A percentile compares a stretch with the other conserved stretches of the same genome.
Conservation (phyloP, 53 echinoderm and acorn worm species). For the Temnopleurus reevesii region DNA sequence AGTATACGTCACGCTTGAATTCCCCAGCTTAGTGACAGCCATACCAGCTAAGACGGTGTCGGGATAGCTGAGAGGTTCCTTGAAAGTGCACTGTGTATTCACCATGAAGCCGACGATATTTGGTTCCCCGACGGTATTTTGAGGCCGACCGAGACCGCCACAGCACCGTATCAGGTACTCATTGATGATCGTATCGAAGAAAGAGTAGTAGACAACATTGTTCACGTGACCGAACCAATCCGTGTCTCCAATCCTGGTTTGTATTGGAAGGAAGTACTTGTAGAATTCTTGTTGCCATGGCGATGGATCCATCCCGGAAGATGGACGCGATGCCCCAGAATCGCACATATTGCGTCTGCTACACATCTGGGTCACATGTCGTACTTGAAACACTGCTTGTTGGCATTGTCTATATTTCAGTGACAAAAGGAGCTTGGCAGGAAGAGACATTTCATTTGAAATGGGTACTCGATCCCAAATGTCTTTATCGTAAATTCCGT, state of each 20-base stretch:
- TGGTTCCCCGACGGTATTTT: constrained; percentile 21
- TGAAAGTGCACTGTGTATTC: constrained; percentile 70
- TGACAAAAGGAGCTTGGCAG: too few species aligned
- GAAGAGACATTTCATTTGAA: too few species aligned
- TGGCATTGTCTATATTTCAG: too few species aligned
- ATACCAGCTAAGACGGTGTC: constrained; percentile 74
- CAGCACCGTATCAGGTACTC: constrained; percentile 76
- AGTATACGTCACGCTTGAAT: constrained; percentile 82
- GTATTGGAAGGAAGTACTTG: constrained; percentile 84
- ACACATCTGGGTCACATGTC: too few species aligned
- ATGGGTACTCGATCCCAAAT: too few species aligned
- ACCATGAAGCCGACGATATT: constrained; percentile 78
- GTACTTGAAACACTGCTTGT: too few species aligned
- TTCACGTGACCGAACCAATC: constrained; percentile 90
- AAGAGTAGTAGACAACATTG: constrained; percentile 82
- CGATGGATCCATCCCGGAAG: background rate
- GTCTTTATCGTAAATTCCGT: too few species aligned
- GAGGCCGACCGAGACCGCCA: constrained; percentile 40
- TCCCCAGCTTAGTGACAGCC: constrained; percentile 73
- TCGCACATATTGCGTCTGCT: background rate
- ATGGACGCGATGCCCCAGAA: background rate
- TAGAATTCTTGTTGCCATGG: constrained; percentile 71
- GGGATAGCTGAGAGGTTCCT: constrained; percentile 71
- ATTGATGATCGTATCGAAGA: constrained; percentile 84
- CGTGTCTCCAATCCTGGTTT: constrained; percentile 78